Evolutionary conservation across 2,113 vertebrate species (phyloP).

Genomic region (Copsychus sechellarum): DNA sequence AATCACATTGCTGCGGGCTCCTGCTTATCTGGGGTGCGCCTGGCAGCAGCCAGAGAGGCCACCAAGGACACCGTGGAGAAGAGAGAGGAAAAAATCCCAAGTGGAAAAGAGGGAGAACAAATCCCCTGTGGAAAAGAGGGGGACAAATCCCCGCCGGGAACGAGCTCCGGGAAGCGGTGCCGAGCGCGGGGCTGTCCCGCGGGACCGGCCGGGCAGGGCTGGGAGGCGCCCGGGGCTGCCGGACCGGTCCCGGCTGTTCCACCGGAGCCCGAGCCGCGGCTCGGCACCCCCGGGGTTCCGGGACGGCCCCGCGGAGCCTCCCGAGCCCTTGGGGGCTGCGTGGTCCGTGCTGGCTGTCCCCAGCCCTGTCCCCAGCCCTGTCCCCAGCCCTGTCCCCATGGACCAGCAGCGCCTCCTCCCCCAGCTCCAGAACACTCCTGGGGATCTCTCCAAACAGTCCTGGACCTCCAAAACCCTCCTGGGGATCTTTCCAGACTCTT

Average conservation of each 20-base stretch:
- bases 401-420: background rate
- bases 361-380: too few relatives aligned
- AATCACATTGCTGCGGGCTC: background rate
- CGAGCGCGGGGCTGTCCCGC: background rate
- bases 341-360: background rate
- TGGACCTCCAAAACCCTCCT: background rate
- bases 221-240: background rate
- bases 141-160: too few relatives aligned
- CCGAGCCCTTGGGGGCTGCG: background rate
- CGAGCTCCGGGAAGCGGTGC: background rate
- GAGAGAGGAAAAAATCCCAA: too few relatives aligned
- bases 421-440: too few relatives aligned
- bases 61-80: background rate
- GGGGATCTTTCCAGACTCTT: rapidly evolving
- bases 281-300: background rate
- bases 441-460: too few relatives aligned
- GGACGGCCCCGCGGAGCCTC: background rate
- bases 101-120: background rate
- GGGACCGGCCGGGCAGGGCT: background rate
- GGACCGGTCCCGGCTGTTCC: background rate
- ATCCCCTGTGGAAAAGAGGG: background rate
- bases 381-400: background rate
- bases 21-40: background rate
- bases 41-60: background rate
- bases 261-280: background rate